These are phyloP conservation scores for Cyclina sinensis DNA, from an alignment of 1,140 invertebrate genomes.

Conservation along the genomic window DNA sequence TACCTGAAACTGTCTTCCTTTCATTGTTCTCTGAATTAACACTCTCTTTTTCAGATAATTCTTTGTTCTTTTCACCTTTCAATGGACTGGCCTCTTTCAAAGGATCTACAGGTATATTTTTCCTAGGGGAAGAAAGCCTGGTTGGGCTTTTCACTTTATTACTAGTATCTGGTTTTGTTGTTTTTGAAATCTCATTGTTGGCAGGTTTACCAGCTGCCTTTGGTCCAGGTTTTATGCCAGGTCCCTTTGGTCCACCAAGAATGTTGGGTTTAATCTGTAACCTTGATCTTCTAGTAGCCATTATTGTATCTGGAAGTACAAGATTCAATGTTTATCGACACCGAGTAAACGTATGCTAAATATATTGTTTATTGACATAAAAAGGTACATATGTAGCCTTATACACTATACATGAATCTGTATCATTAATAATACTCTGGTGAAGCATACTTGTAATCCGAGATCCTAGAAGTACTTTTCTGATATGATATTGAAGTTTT, in stretches of 20 bases:
- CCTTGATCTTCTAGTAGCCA: conserved; percentile 51
- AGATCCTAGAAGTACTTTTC: no score
- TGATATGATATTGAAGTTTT: no score
- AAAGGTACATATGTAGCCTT: no score
- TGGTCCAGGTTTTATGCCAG: not conserved
- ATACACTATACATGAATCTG: no score
- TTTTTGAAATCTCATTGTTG: not conserved
- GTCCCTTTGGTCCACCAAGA: conserved; percentile 3
- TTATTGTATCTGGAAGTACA: not conserved
- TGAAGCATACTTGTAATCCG: no score
- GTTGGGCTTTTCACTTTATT: conserved; percentile 7
- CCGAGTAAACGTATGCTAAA: no score
- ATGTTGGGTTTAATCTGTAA: conserved; percentile 64
- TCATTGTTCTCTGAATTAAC: not conserved
- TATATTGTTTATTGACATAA: no score
- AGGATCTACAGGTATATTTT: not conserved
- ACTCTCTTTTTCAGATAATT: not conserved
- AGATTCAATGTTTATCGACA: no score
- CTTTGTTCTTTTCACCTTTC: not conserved
- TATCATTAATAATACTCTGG: no score
- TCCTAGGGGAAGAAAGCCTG: not conserved
- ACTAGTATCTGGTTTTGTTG: not conserved
- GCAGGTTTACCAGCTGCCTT: not conserved
- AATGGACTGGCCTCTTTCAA: not conserved
- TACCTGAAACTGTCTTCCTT: not conserved